Conservation (phyloP, 2,113 vertebrate species). For the Hirundichthys speculiger region DNA sequence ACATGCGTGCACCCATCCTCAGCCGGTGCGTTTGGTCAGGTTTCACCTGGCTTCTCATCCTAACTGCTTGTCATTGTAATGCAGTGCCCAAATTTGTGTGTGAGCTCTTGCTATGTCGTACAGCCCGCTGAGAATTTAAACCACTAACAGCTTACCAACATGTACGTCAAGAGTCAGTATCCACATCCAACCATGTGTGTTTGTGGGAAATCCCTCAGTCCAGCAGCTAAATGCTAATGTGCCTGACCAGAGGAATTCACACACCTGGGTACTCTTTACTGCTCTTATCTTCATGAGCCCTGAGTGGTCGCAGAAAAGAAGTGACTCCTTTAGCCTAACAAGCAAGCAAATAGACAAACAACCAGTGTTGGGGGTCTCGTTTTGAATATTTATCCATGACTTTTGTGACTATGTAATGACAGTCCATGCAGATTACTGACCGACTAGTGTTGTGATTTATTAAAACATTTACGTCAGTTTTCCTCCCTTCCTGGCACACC, state of each 20-base stretch:
- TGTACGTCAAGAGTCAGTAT: background rate
- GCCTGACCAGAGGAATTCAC: conserved; percentile 80
- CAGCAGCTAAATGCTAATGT: conserved; percentile 78
- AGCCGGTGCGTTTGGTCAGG: conserved; percentile 24
- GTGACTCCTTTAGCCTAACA: conserved; percentile 42
- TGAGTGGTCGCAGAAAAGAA: conserved; percentile 48
- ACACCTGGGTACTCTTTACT: conserved; percentile 69
- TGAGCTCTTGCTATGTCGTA: conserved; percentile 66
- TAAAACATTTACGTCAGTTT: conserved; percentile 19
- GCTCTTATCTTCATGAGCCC: conserved; percentile 65
- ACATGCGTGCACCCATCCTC: conserved; percentile 24
- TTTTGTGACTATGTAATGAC: conserved; percentile 83
- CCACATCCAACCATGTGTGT: conserved; percentile 28
- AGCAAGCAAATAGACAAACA: conserved; percentile 49
- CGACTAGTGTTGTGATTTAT: conserved; percentile 80
- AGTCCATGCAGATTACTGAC: conserved; percentile 77
- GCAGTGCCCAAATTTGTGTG: conserved; percentile 56
- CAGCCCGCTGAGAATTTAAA: conserved; percentile 55
- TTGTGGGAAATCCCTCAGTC: conserved; percentile 65
- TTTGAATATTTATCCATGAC: conserved; percentile 72
- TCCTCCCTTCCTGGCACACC: conserved; percentile 21
- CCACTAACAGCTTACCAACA: conserved; percentile 49
- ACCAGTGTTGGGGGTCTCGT: conserved; percentile 22
- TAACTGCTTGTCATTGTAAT: conserved; percentile 49
- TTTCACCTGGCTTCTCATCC: conserved; percentile 22